Percentiles rank a stretch among this genome's conserved stretches.
Conservation (phyloP, 2,113 vertebrate species). For the Bubalus kerabau region DNA sequence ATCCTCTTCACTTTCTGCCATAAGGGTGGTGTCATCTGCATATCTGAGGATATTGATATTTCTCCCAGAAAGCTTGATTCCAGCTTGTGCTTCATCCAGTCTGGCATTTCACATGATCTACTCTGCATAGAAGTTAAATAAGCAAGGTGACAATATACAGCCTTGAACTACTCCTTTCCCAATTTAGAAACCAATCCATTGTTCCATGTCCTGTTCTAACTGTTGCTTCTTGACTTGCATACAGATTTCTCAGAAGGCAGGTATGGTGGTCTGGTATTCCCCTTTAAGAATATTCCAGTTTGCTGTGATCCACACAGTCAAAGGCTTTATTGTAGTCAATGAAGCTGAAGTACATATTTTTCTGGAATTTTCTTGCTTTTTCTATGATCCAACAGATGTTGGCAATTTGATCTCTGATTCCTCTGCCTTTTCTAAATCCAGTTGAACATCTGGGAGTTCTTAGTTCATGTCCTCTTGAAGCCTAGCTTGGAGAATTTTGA, state of each 20-base stretch:
- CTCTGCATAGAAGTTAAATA: not conserved
- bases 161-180: not conserved
- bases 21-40: not conserved
- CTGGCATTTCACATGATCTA: not conserved
- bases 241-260: not conserved
- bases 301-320: not conserved
- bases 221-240: not conserved
- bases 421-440: not conserved
- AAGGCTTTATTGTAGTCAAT: not conserved
- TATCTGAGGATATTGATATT: not conserved
- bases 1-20: not conserved
- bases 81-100: not conserved
- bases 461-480: rapidly evolving
- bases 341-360: not conserved
- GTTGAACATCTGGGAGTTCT: not conserved
- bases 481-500: not conserved
- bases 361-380: not conserved
- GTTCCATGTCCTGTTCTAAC: not conserved
- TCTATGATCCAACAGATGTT: not conserved
- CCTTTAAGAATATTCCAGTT: not conserved
- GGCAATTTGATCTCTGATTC: not conserved
- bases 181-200: not conserved
- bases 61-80: not conserved
- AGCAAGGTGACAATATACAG: not conserved
- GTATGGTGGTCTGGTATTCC: not conserved